Evolutionary conservation across 2,888 invertebrate species (phyloP).

Genomic region (Amorpha juglandis): DNA sequence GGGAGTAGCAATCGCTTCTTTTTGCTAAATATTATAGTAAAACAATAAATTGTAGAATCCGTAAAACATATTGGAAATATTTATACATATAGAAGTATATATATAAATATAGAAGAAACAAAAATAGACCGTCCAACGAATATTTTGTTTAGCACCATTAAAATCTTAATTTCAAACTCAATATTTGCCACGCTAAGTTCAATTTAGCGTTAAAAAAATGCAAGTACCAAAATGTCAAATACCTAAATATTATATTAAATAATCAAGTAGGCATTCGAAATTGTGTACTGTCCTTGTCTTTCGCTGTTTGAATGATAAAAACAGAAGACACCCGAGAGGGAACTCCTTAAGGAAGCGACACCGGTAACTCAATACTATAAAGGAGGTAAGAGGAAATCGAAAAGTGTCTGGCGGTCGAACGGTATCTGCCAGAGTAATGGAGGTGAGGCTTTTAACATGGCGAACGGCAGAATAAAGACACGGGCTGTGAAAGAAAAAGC

Average conservation of each 20-base stretch:
- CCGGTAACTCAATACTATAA: constrained; percentile 61
- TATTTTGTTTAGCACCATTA: too few species aligned
- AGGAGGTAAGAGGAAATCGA: constrained; percentile 61
- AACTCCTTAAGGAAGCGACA: constrained; percentile 46
- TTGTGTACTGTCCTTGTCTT: neutral
- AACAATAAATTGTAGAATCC: too few species aligned
- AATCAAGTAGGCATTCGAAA: neutral
- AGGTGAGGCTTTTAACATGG: constrained; percentile 6
- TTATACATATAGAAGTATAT: too few species aligned
- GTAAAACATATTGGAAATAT: too few species aligned
- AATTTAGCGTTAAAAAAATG: too few species aligned
- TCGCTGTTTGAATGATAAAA: neutral
- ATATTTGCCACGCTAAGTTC: too few species aligned
- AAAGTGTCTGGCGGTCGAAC: constrained; percentile 39
- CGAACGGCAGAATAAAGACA: neutral
- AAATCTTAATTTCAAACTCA: too few species aligned
- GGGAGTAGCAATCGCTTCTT: too few species aligned
- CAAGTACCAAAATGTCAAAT: too few species aligned
- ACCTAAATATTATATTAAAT: neutral
- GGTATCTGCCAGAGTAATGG: constrained; percentile 6
- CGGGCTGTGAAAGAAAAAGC: neutral
- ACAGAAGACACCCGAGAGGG: constrained; percentile 27
- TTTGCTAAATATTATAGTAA: too few species aligned
- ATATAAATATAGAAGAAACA: too few species aligned
- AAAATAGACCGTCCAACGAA: too few species aligned